Evolutionary conservation across 92 coral and sea anemone genomes (phyloP).

Genomic region (Nematostella vectensis): DNA sequence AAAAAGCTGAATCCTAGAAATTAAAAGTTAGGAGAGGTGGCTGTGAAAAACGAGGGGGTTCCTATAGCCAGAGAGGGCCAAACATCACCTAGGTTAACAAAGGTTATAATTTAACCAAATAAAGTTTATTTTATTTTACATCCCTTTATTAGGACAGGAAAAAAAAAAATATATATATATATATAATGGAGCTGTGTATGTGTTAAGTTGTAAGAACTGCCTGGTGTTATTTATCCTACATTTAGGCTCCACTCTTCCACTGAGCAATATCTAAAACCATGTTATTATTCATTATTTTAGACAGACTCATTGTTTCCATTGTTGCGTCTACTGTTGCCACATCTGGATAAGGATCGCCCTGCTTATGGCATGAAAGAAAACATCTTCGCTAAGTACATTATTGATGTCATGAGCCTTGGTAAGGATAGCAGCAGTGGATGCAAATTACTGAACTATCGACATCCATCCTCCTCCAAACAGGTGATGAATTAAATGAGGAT

Average conservation of each 20-base stretch:
- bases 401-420: constrained; percentile 86
- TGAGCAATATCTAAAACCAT: neutral
- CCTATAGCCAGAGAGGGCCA: too few species aligned
- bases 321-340: constrained; percentile 83
- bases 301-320: constrained; percentile 83
- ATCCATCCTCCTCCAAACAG: constrained; percentile 84
- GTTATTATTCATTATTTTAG: constrained; percentile 10
- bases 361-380: constrained; percentile 99
- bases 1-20: too few species aligned
- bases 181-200: too few species aligned
- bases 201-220: neutral
- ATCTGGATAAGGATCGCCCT: constrained; percentile 87
- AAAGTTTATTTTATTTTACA: too few species aligned
- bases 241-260: neutral
- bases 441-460: constrained; percentile 76
- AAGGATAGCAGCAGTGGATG: constrained; percentile 90
- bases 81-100: too few species aligned
- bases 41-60: too few species aligned
- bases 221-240: neutral
- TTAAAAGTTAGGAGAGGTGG: too few species aligned
- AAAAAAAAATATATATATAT: too few species aligned
- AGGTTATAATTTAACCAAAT: too few species aligned
- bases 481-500: constrained; percentile 25
- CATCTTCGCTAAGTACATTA: constrained; percentile 81
- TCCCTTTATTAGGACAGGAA: too few species aligned